Evolutionary conservation across 2,797 vertebrate species (phyloP), one percentile per base, ranked within the genome.

Genomic region (Podarcis siculus): DNA sequence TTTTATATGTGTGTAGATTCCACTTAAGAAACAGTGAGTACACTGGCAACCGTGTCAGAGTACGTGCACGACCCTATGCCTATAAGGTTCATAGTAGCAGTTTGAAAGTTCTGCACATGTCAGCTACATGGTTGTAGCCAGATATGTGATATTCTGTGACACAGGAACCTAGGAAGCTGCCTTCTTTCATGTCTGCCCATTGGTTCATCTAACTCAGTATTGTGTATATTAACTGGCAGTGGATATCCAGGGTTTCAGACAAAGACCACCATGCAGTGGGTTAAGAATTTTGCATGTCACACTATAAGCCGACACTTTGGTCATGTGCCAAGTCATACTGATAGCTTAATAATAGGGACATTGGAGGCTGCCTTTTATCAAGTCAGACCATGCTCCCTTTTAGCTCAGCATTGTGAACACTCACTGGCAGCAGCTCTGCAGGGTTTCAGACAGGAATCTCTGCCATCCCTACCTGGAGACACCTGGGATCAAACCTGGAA

Each of bases 261-360:
- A 32, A 45, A 4, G 76, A 55, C 37, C 82, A 32, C 37, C 25
- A 9, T 69, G 39, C 30, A n/a, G 42, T 35, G 32, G 19, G 37
- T 58, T 55, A 37, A 37, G 32, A 73, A 73, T 84, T 37, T 84
- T 39, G 35, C 35, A 64, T 39, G 3, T 4, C 25, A 27, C 25
- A 64, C 61, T 45, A 3, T 71, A 58, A 37, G 55, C 93, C 92
- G 92, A 92, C 90, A 93, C 93, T 90, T 39, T 67, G 37, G 17
- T 42, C 35, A 67, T 61, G 8, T 15, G 39, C n/a, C 35, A 6
- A 67, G 12, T 30, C 19, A 23, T 23, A 12, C 75, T n/a, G 35
- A 13, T 25, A 15, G 30, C 32, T 55, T 84, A 85, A 76, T 39
- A 32, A 30, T 42, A 32, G 55, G 35, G 23, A 17, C 25, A 45